Conservation (phyloP, 2,888 invertebrate species). For the Agrochola macilenta region DNA sequence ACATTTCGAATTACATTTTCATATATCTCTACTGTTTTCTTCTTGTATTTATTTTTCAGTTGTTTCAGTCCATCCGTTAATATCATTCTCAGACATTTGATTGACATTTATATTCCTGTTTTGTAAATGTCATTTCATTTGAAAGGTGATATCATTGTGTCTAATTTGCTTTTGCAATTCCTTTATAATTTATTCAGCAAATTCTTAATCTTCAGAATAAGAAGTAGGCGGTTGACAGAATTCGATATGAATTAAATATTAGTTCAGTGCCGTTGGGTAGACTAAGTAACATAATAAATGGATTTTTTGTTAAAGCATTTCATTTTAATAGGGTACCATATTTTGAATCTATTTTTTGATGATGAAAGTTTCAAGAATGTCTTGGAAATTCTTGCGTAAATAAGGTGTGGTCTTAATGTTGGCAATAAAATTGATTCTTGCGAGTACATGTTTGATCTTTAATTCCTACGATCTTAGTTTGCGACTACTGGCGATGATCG, state of each 20-base stretch:
- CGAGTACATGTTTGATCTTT: neutral
- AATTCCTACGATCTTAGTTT: neutral
- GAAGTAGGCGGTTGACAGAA: constrained; percentile 8
- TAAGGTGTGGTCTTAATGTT: neutral
- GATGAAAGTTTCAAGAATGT: neutral
- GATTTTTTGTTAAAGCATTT: neutral
- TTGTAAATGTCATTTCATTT: constrained; percentile 17
- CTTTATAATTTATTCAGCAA: constrained; percentile 29
- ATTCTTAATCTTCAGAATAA: constrained; percentile 23
- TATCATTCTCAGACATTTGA: constrained; percentile 36
- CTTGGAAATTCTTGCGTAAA: neutral
- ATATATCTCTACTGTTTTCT: too few relatives aligned
- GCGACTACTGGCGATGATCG: neutral
- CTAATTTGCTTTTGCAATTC: neutral
- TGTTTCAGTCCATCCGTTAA: constrained; percentile 12
- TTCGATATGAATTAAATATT: constrained; percentile 50
- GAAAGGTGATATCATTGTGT: neutral
- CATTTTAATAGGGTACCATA: neutral
- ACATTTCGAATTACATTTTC: neutral
- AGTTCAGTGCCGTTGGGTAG: constrained; percentile 7
- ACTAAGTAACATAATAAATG: constrained; percentile 7
- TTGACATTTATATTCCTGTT: constrained; percentile 30
- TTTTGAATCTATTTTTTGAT: neutral
- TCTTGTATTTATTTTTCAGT: too few relatives aligned
- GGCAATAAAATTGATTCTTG: neutral